Evolutionary conservation across 1,140 invertebrate genomes (phyloP).

Genomic region (Drosophila burlai): DNA sequence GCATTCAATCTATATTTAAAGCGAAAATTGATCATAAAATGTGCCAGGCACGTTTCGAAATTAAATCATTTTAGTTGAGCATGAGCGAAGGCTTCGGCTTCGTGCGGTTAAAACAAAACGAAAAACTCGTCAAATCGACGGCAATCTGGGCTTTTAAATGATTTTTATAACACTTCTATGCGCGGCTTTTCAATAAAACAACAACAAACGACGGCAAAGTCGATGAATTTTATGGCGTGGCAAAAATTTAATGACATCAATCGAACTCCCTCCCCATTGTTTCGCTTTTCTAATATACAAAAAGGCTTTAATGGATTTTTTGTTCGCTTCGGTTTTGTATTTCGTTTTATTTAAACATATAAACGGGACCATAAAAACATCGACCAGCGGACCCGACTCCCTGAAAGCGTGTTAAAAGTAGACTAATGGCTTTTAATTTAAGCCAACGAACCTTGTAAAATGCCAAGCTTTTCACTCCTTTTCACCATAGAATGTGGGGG

Average conservation of each 20-base stretch:
- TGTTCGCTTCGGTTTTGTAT: conserved; percentile 31
- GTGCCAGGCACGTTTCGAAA: conserved; percentile 81
- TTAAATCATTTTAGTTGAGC: conserved; percentile 83
- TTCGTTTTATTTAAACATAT: conserved; percentile 65
- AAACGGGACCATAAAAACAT: conserved; percentile 66
- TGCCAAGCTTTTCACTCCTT: conserved; percentile 23
- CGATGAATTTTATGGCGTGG: conserved; percentile 69
- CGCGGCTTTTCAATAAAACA: conserved; percentile 40
- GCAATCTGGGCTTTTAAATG: conserved; percentile 73
- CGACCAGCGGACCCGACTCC: conserved; percentile 22
- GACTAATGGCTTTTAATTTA: conserved; percentile 78
- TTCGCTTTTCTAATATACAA: conserved; percentile 62
- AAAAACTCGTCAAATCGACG: conserved; percentile 48
- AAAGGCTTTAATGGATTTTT: conserved; percentile 73
- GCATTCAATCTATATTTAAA: conserved; percentile 66
- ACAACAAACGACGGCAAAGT: conserved; percentile 15
- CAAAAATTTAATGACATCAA: conserved; percentile 75
- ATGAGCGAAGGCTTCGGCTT: conserved; percentile 27
- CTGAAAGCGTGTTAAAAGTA: conserved; percentile 69
- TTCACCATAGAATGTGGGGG: not conserved
- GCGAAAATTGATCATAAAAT: conserved; percentile 74
- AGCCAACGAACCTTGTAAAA: conserved; percentile 40
- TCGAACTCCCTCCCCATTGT: conserved; percentile 61
- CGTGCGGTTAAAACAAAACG: conserved; percentile 30
- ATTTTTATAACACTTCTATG: conserved; percentile 79